Evolutionary conservation across 2,797 vertebrate species (phyloP).

Genomic region (Peromyscus nudipes): DNA sequence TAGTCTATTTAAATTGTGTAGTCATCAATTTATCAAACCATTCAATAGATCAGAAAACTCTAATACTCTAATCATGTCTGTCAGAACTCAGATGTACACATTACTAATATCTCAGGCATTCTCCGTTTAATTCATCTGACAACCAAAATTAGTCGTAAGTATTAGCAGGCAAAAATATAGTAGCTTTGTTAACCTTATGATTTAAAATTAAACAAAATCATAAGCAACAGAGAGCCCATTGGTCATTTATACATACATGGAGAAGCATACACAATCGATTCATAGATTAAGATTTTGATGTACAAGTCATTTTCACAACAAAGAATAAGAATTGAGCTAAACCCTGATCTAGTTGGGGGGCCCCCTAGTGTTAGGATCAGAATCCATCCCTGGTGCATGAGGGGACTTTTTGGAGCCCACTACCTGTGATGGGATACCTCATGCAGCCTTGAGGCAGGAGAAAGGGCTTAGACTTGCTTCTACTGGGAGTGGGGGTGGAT

Average conservation of each 20-base stretch:
- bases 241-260: not conserved
- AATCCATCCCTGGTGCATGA: too few relatives aligned
- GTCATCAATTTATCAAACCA: not conserved
- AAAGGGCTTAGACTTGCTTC: too few relatives aligned
- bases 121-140: not conserved
- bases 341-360: too few relatives aligned
- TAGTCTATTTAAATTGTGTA: not conserved
- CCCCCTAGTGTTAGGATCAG: too few relatives aligned
- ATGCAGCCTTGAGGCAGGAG: too few relatives aligned
- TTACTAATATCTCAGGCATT: not conserved
- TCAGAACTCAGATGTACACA: not conserved
- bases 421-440: too few relatives aligned
- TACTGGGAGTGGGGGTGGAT: too few relatives aligned
- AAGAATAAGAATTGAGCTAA: not conserved
- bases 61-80: not conserved
- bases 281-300: not conserved
- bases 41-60: not conserved
- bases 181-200: not conserved
- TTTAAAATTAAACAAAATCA: not conserved
- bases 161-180: not conserved
- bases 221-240: not conserved
- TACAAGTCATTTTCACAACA: not conserved
- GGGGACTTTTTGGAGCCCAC: too few relatives aligned
- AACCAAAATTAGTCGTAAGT: not conserved
- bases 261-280: not conserved